Conservation (phyloP, 1,140 invertebrate species). For the Eriocheir sinensis region DNA sequence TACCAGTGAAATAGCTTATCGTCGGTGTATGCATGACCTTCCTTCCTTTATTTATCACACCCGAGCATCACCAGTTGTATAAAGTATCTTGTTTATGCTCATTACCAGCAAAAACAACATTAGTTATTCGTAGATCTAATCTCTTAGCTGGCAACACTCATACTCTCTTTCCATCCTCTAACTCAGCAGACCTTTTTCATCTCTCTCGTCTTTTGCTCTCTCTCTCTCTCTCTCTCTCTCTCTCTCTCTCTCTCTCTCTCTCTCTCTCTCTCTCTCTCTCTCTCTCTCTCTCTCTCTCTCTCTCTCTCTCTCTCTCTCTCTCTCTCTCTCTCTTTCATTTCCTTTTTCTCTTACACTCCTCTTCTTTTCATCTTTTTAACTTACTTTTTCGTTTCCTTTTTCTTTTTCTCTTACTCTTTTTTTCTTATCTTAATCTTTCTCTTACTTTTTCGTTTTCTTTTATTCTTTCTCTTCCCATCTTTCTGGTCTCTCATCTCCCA, state of each 20-base stretch:
- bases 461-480: background rate
- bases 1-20: too few relatives aligned
- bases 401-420: background rate
- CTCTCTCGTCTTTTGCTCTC: background rate
- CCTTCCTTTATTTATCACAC: too few relatives aligned
- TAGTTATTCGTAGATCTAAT: too few relatives aligned
- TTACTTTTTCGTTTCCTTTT: background rate
- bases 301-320: slow-evolving; percentile 3
- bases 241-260: slow-evolving; percentile 17
- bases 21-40: too few relatives aligned
- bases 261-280: slow-evolving; percentile 6
- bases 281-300: background rate
- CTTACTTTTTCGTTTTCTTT: background rate
- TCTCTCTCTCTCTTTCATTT: background rate
- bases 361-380: background rate
- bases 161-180: too few relatives aligned
- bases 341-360: background rate
- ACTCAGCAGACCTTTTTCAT: too few relatives aligned
- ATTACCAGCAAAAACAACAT: too few relatives aligned
- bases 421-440: background rate
- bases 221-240: background rate
- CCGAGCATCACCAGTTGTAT: background rate
- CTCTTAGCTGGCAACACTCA: too few relatives aligned
- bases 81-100: background rate
- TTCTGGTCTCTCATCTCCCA: background rate